Percentiles rank a stretch among this genome's conserved stretches.
These are phyloP conservation scores for Apolygus lucorum DNA, from an alignment of 1,140 invertebrate species.

Conservation along the genomic window DNA sequence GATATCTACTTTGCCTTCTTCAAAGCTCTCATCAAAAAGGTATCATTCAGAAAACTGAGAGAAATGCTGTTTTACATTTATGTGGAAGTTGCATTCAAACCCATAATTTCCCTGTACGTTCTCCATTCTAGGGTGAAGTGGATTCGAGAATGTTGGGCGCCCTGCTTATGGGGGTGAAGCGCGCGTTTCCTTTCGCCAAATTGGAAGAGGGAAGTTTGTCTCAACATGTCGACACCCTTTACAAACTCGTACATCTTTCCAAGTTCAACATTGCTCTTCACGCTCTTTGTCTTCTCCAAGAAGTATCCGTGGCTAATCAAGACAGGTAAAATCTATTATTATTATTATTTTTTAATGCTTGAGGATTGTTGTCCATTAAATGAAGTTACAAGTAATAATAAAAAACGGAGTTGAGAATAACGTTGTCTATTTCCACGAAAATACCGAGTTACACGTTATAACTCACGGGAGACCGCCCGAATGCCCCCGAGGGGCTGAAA, in stretches of 20 bases:
- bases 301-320: constrained; percentile 57
- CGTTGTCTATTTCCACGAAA: no score
- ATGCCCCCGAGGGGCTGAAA: no score
- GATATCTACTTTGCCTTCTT: constrained; percentile 94
- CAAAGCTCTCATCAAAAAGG: constrained; percentile 80
- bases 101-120: background rate
- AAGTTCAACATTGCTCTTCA: constrained; percentile 77
- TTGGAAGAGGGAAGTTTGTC: constrained; percentile 45
- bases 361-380: no score
- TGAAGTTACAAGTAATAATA: no score
- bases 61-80: background rate
- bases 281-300: constrained; percentile 76
- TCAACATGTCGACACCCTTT: constrained; percentile 73
- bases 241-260: constrained; percentile 78
- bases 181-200: constrained; percentile 72
- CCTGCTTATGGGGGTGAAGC: constrained; percentile 77
- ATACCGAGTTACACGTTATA: no score
- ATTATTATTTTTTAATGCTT: background rate
- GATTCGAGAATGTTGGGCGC: constrained; percentile 87
- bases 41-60: constrained; percentile 34
- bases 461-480: no score
- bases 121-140: constrained; percentile 68
- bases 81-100: background rate
- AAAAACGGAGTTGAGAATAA: no score
- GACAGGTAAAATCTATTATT: constrained; percentile 43